phyloP scores from a whole-genome alignment of 92 coral and sea anemone species.

The Palythoa heliodiscus region DNA sequence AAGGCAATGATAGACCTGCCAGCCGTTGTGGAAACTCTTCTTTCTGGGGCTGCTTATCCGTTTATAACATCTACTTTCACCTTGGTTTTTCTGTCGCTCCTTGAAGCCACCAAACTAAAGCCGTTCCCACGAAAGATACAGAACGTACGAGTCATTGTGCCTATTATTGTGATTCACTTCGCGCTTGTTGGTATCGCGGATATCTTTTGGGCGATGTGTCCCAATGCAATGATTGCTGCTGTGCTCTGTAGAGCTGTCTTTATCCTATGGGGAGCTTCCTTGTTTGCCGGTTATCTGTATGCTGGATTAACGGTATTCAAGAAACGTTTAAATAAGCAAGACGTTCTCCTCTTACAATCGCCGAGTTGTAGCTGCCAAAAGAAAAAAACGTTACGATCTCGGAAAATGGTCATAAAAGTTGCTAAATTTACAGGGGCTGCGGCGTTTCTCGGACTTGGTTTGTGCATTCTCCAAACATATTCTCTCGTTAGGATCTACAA shows the following conservation, averaged over 20 bases:
- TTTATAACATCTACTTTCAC: slow-evolving; percentile 32
- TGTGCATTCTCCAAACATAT: slow-evolving; percentile 20
- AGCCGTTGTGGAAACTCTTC: slow-evolving; percentile 18
- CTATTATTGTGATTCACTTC: slow-evolving; percentile 1
- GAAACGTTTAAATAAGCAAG: background rate
- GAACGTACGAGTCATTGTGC: slow-evolving; percentile 11
- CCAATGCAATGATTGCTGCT: slow-evolving; percentile 8
- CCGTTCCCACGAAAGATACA: slow-evolving; percentile 23
- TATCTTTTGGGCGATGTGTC: background rate
- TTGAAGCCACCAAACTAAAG: slow-evolving; percentile 29
- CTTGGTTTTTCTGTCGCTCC: slow-evolving; percentile 29
- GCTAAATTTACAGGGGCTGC: slow-evolving; percentile 35
- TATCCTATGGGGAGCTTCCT: slow-evolving; percentile 24
- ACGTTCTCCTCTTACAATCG: background rate
- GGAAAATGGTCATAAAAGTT: slow-evolving; percentile 13
- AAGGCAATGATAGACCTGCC: slow-evolving; percentile 28
- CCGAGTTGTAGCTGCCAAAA: background rate
- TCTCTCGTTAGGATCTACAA: slow-evolving; percentile 17
- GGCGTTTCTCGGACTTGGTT: slow-evolving; percentile 27
- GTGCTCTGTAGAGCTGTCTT: slow-evolving; percentile 19
- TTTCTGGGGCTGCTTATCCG: slow-evolving; percentile 21
- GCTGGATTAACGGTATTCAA: slow-evolving; percentile 24
- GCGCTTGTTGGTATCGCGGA: background rate
- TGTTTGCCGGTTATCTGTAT: slow-evolving; percentile 27
- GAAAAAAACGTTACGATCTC: background rate